A percentile compares a stretch with the other conserved stretches of the same genome.
Conservation (phyloP, 1,140 invertebrate species). For the Papilio helenus region DNA sequence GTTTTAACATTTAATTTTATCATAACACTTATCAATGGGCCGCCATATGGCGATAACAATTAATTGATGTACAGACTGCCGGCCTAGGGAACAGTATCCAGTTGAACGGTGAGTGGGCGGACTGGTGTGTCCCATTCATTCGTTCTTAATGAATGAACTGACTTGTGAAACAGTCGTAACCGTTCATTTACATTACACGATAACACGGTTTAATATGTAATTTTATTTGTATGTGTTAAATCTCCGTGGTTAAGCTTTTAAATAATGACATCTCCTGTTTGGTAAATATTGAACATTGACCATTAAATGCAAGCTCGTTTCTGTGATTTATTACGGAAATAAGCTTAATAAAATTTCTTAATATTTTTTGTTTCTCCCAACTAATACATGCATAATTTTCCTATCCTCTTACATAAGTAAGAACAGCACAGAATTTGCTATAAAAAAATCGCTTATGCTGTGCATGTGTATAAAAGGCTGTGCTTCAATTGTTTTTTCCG, state of each 20-base stretch:
- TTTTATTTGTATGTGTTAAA: neutral
- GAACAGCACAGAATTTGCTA: too few relatives aligned
- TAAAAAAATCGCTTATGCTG: too few relatives aligned
- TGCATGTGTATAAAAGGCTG: too few relatives aligned
- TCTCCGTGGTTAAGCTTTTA: neutral
- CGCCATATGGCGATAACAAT: conserved; percentile 8
- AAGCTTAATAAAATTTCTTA: neutral
- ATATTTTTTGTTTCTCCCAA: neutral
- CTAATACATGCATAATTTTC: too few relatives aligned
- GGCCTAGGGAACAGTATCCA: neutral
- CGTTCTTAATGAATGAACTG: conserved; percentile 14
- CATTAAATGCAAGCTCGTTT: neutral
- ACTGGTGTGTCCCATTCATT: conserved; percentile 14
- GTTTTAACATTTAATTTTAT: neutral
- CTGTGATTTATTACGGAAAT: neutral
- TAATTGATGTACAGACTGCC: conserved; percentile 5
- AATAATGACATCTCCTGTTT: neutral
- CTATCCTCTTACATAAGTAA: too few relatives aligned
- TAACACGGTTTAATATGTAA: conserved; percentile 11
- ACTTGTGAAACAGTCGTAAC: neutral
- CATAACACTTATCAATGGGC: neutral
- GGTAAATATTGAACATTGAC: neutral
- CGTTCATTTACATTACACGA: conserved; percentile 3
- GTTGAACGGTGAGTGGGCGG: neutral
- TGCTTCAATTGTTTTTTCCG: neutral